Evolutionary conservation across 2,888 invertebrate genomes (phyloP).

Genomic region (Tridacna gigas): DNA sequence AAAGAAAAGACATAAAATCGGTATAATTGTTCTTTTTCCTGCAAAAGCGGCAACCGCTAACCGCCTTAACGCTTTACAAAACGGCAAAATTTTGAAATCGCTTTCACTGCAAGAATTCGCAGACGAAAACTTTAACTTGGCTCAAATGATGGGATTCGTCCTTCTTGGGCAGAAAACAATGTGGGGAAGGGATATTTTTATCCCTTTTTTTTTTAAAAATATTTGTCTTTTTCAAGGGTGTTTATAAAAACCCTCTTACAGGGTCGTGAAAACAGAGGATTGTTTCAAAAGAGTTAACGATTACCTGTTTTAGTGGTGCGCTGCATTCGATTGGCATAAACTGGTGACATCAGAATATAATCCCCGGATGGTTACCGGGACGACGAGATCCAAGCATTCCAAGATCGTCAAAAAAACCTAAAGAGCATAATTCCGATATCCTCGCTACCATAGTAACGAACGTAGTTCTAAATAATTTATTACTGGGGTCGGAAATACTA

Average conservation of each 20-base stretch:
- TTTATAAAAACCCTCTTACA: too few species aligned
- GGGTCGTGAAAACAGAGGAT: too few species aligned
- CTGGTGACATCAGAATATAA: constrained; percentile 23
- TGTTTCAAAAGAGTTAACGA: background rate
- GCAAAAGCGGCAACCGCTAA: too few species aligned
- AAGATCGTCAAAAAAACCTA: constrained; percentile 23
- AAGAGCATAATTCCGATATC: constrained; percentile 27
- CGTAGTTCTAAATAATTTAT: constrained; percentile 29
- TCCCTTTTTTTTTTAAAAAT: too few species aligned
- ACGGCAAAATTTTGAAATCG: too few species aligned
- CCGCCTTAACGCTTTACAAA: too few species aligned
- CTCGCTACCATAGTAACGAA: constrained; percentile 25
- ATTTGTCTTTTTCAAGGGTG: too few species aligned
- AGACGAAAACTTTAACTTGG: too few species aligned
- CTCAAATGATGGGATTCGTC: too few species aligned
- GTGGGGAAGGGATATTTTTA: too few species aligned
- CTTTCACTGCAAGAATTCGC: too few species aligned
- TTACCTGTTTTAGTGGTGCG: constrained; percentile 6
- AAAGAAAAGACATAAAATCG: constrained; percentile 5
- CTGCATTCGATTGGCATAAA: constrained; percentile 15
- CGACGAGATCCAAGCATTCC: constrained; percentile 22
- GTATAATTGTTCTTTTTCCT: constrained; percentile 10
- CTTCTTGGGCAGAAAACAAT: too few species aligned
- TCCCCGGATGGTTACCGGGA: constrained; percentile 29
- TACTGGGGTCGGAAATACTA: constrained; percentile 19